A percentile compares a stretch with the other conserved stretches of the same genome.
Conservation (phyloP, 2,888 invertebrate genomes). For the Dinocampus coccinellae region DNA sequence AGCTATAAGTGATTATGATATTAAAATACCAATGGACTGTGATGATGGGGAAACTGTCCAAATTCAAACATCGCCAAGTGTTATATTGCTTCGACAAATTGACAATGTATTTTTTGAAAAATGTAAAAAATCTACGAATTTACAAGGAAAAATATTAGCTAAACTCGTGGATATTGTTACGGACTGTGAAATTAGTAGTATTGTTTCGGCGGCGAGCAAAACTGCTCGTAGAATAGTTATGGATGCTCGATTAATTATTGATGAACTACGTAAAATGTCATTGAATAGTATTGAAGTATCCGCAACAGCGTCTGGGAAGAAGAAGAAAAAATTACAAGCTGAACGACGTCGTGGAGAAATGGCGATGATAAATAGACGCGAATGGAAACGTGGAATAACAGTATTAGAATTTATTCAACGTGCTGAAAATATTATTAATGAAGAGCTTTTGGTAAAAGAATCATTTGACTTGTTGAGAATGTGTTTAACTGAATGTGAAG, state of each 20-base stretch:
- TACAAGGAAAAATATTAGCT: constrained; percentile 55
- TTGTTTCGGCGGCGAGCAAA: constrained; percentile 72
- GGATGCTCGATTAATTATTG: constrained; percentile 74
- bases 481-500: constrained; percentile 80
- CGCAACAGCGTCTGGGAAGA: not conserved
- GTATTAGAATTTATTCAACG: constrained; percentile 87
- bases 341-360: constrained; percentile 64
- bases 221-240: constrained; percentile 78
- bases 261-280: constrained; percentile 74
- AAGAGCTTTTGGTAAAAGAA: constrained; percentile 77
- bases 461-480: constrained; percentile 84
- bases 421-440: constrained; percentile 82
- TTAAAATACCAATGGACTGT: constrained; percentile 68
- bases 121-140: constrained; percentile 44
- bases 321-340: constrained; percentile 59
- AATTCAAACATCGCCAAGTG: constrained; percentile 65
- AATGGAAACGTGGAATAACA: constrained; percentile 85
- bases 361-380: constrained; percentile 75
- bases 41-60: constrained; percentile 52
- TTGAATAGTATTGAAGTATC: not conserved
- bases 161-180: constrained; percentile 62
- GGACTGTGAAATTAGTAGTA: constrained; percentile 56
- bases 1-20: constrained; percentile 72
- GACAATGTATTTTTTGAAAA: constrained; percentile 72
- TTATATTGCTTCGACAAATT: constrained; percentile 73